Evolutionary conservation across 2,113 vertebrate species (phyloP), one percentile per base, ranked within the genome.

Genomic region (Todiramphus saurophagus): DNA sequence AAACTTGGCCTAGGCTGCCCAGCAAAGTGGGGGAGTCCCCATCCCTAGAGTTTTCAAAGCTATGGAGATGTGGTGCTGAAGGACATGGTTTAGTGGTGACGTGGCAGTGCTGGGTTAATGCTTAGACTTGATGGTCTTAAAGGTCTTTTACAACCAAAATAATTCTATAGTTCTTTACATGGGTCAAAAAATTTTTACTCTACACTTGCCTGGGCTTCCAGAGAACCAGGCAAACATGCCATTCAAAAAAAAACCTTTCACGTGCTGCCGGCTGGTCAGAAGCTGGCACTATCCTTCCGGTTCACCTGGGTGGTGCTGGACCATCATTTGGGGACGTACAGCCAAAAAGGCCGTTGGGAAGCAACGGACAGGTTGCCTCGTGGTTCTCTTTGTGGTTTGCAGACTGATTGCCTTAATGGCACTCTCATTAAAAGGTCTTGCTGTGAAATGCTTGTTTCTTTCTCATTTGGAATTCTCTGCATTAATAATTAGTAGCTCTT

Each of bases 401-500:
- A 48, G 77, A 62, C 64, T 44, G 69, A 67, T 81, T 75, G 78
- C 60, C 51, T 78, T 82, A 75, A 94, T 90, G 60, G 56, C 60
- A 16, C 37, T 37, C 46, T 84, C 85, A 37, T 75, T 66, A 25
- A n/a, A 91, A 90, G 74, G 63, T 90, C 93, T 87, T 44, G n/a
- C 84, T 93, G 74, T 89, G 90, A 92, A 92, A 75, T 0, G 9
- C 56, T 84, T 69, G 41, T 92, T 87, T 87, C 73, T 39, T 35
- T 30, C 78, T 87, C 55, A 35, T 83, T 74, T 1, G 21, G 85
- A 82, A 59, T 93, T 55, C 60, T 78, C 85, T 53, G 55, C 66
- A 17, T 93, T 90, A 72, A 75, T 59, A 84, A 90, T 88, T 51
- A 90, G 88, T 16, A 86, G 53, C 66, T 94, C 60, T 53, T 87